Percentiles rank a stretch among this genome's conserved stretches.
Evolutionary conservation across 2,888 invertebrate genomes (phyloP).

Genomic region (Synergus laeviventris): DNA sequence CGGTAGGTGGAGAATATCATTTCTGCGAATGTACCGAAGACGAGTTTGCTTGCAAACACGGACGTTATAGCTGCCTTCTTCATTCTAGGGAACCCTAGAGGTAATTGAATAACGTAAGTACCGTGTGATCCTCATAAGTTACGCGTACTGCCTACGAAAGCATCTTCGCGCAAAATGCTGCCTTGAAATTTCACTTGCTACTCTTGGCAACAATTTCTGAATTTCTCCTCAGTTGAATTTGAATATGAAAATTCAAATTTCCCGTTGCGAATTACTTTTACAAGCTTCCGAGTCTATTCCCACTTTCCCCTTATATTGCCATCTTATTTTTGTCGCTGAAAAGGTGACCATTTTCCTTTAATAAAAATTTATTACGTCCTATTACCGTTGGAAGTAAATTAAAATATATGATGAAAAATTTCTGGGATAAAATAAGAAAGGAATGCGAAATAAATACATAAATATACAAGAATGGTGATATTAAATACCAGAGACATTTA

Average conservation of each 20-base stretch:
- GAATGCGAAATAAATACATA: constrained; percentile 28
- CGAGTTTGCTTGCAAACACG: constrained; percentile 56
- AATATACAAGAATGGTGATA: not conserved
- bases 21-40: constrained; percentile 54
- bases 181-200: constrained; percentile 5
- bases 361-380: too few relatives aligned
- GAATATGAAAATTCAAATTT: not conserved
- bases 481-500: constrained; percentile 21
- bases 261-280: not conserved
- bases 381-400: not conserved
- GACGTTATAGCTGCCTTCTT: constrained; percentile 51
- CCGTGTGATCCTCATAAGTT: constrained; percentile 36
- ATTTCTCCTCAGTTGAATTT: constrained; percentile 3
- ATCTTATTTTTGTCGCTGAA: not conserved
- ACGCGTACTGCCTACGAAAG: constrained; percentile 38
- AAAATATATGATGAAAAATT: not conserved
- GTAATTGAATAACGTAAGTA: constrained; percentile 54
- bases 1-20: constrained; percentile 37
- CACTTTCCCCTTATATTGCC: not conserved
- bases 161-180: constrained; percentile 33
- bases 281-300: not conserved
- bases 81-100: constrained; percentile 50
- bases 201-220: constrained; percentile 31
- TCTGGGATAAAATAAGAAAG: not conserved
- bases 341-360: not conserved